phyloP scores from a whole-genome alignment of 2,797 vertebrate genomes.

The Chaetophractus vellerosus region DNA sequence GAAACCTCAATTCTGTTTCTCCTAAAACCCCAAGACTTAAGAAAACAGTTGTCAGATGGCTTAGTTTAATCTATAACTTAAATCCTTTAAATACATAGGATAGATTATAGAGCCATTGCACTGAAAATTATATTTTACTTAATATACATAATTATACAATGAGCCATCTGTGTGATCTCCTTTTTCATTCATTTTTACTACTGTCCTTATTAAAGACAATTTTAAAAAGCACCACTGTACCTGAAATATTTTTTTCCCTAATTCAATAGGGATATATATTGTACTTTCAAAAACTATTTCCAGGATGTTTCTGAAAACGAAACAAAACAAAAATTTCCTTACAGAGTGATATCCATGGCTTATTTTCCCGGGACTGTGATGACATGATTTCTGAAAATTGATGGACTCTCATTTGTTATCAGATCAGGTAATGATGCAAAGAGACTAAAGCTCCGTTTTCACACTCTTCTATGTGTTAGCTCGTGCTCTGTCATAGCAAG shows the following conservation, averaged over 20 bases:
- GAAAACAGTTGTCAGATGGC: slow-evolving; percentile 40
- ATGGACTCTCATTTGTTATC: background rate
- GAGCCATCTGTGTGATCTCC: background rate
- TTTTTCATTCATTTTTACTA: slow-evolving; percentile 36
- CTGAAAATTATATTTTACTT: slow-evolving; percentile 52
- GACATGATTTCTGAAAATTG: background rate
- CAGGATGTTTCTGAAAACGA: background rate
- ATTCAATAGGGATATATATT: background rate
- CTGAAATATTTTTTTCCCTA: slow-evolving; percentile 46
- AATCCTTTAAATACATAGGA: slow-evolving; percentile 3
- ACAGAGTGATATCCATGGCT: background rate
- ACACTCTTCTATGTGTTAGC: background rate
- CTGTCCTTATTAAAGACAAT: slow-evolving; percentile 55
- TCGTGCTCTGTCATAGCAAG: background rate
- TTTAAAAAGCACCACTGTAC: background rate
- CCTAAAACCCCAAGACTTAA: background rate
- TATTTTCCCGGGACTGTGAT: background rate
- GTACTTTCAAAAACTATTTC: background rate
- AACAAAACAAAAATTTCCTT: background rate
- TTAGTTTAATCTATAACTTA: slow-evolving; percentile 50
- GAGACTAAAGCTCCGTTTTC: background rate
- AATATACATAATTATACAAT: background rate
- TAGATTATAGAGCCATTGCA: background rate
- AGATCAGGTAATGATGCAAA: background rate
- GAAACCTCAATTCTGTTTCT: background rate